Evolutionary conservation across 2,888 invertebrate genomes (phyloP).

Genomic region (Deroplatys truncata): DNA sequence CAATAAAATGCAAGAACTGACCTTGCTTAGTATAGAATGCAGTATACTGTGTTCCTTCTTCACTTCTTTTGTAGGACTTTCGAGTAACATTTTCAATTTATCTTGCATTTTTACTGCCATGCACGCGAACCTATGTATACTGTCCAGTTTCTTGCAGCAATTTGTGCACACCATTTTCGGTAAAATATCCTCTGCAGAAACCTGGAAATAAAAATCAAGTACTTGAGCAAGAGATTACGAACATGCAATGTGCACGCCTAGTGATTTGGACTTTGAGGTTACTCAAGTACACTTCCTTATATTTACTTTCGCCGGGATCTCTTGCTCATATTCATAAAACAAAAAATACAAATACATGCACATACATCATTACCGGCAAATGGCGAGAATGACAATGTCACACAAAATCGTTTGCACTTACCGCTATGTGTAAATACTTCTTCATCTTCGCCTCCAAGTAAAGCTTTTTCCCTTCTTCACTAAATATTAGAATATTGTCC

Average conservation of each 20-base stretch:
- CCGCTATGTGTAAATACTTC: slow-evolving; percentile 65
- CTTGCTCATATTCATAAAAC: not conserved
- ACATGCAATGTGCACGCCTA: not conserved
- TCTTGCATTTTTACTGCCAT: slow-evolving; percentile 62
- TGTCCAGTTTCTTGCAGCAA: slow-evolving; percentile 61
- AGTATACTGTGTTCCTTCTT: slow-evolving; percentile 49
- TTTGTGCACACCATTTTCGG: slow-evolving; percentile 65
- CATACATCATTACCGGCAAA: slow-evolving; percentile 25
- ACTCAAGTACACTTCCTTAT: not conserved
- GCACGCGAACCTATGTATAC: slow-evolving; percentile 62
- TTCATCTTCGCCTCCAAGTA: slow-evolving; percentile 62
- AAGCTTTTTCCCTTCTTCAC: slow-evolving; percentile 61
- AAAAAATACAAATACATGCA: slow-evolving; percentile 1
- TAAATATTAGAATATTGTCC: slow-evolving; percentile 58
- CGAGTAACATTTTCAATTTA: slow-evolving; percentile 44
- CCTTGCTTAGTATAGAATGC: slow-evolving; percentile 54
- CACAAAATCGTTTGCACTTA: slow-evolving; percentile 40
- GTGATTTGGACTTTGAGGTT: not conserved
- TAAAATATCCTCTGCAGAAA: slow-evolving; percentile 60
- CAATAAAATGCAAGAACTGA: slow-evolving; percentile 34
- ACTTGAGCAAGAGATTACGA: slow-evolving; percentile 21
- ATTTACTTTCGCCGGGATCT: not conserved
- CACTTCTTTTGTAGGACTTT: slow-evolving; percentile 37
- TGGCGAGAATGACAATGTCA: slow-evolving; percentile 28
- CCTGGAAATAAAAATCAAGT: slow-evolving; percentile 44